phyloP scores from a whole-genome alignment of 1,140 invertebrate species.

The Proctacanthus coquilletti region DNA sequence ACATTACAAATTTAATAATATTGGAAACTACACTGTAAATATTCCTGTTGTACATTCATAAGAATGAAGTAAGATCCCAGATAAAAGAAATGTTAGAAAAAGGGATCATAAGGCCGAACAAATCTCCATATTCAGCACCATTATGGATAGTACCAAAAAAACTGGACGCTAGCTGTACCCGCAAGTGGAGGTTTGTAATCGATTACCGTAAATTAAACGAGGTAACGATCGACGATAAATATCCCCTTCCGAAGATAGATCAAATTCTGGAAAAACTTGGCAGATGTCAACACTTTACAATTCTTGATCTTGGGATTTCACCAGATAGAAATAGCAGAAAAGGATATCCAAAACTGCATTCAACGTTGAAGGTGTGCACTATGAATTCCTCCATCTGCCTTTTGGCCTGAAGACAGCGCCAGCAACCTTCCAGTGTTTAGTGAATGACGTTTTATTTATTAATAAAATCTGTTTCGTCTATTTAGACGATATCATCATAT shows the following conservation, averaged over 20 bases:
- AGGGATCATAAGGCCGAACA: conserved; percentile 1
- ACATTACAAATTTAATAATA: conserved; percentile 3
- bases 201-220: background rate
- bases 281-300: conserved; percentile 22
- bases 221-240: conserved; percentile 10
- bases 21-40: background rate
- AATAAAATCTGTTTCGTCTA: no score
- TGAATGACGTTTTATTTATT: no score
- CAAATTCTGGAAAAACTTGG: conserved; percentile 27
- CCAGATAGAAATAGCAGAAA: background rate
- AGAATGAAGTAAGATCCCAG: conserved; percentile 1
- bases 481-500: background rate
- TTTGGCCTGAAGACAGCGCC: no score
- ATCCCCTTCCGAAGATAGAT: conserved; percentile 32
- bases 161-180: background rate
- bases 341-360: background rate
- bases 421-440: no score
- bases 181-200: no score
- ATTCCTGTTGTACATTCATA: conserved; percentile 3
- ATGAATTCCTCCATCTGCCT: no score
- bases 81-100: conserved; percentile 5
- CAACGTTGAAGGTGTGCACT: no score
- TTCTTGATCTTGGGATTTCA: conserved; percentile 25
- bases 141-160: background rate
- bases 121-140: background rate